Evolutionary conservation across 2,888 invertebrate species (phyloP), one percentile per base, ranked within the genome.

Genomic region (Portevinia maculata): DNA sequence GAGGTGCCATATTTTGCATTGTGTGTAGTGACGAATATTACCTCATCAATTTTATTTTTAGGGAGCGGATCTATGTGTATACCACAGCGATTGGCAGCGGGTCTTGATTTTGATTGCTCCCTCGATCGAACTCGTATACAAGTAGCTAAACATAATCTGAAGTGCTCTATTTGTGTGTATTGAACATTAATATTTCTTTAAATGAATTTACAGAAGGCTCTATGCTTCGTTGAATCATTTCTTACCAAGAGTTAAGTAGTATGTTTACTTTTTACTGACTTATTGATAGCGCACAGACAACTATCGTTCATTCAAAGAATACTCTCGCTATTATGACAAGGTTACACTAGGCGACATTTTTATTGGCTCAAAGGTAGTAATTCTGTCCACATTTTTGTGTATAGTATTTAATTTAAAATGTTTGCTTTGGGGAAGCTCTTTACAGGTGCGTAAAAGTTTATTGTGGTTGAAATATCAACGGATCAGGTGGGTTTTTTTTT

Each of bases 1-100:
- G 65, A 17, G 46, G 41, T 70, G 41, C 39, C 9, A 44, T 44
- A 71, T 83, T 53, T 53, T 76, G 65, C 65, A 76, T 64, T 59
- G 64, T 39, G 13, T 75, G 70, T 59, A 57, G 34, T 46, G 65
- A 19, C 32, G 24, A 59, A 39, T 17, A 83, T 83, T 83, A 83
- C 71, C 83, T 83, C 83, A 83, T 78, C n/a, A 70, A 55, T 62
- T 83, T 83, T 83, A 83, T 83, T 83, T 83, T 83, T 83, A 83
- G 83, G 71, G 65, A 44, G 19, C 21, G 37, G 28, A 37, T 64
- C 48, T 53, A 19, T 48, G 46, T 60, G 37, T 34, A 48, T 15
- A 48, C 5, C 19, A 46, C 28, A 21, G 21, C 34, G 13, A 13
- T 7, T 34, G 44, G 30, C 13, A 30, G 9, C 13, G 34, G 15